Conservation (phyloP, 2,797 vertebrate species). For the Intellagama lesueurii region DNA sequence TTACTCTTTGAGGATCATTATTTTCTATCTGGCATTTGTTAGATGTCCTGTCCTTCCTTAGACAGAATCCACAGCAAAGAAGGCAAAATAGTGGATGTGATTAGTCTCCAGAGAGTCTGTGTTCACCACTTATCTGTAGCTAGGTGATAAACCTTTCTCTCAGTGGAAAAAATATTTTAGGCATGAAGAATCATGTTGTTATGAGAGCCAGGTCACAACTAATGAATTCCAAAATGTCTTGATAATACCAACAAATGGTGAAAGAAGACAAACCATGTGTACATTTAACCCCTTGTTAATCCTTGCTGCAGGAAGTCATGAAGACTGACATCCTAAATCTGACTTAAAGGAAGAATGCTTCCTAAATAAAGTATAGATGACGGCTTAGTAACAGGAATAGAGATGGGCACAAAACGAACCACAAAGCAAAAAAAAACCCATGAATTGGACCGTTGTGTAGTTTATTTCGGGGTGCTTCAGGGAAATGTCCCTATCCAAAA, state of each 20-base stretch:
- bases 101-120: slow-evolving; percentile 4
- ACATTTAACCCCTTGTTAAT: neutral
- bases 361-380: neutral
- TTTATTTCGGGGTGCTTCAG: too few species aligned
- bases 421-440: too few species aligned
- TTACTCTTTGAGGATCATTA: slow-evolving; percentile 11
- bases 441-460: too few species aligned
- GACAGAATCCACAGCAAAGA: neutral
- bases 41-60: neutral
- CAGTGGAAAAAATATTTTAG: neutral
- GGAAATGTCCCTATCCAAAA: too few species aligned
- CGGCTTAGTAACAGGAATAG: slow-evolving; percentile 12
- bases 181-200: neutral
- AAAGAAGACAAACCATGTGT: neutral
- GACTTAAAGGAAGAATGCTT: neutral
- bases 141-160: slow-evolving; percentile 12
- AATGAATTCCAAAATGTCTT: neutral
- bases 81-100: neutral
- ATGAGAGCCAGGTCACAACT: neutral
- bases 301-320: neutral
- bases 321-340: neutral
- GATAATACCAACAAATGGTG: slow-evolving; percentile 16
- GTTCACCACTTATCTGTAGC: neutral
- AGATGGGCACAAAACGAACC: too few species aligned
- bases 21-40: neutral